phyloP scores from a whole-genome alignment of 2,797 vertebrate genomes.

The Danio albolineatus region DNA sequence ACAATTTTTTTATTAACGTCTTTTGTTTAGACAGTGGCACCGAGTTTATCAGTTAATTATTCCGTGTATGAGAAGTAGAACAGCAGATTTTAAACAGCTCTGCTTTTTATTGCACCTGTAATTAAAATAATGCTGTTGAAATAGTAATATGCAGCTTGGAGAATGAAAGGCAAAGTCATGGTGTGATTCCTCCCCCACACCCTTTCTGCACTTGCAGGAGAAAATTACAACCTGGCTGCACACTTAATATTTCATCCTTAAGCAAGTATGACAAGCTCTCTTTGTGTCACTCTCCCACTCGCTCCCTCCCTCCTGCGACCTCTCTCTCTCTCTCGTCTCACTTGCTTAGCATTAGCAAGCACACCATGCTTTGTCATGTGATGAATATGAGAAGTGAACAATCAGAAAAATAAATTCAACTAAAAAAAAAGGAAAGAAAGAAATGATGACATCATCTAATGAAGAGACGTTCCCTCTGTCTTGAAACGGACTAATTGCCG shows the following conservation, averaged over 20 bases:
- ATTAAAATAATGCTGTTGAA: slow-evolving; percentile 59
- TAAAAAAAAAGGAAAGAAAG: slow-evolving; percentile 57
- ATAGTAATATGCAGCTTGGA: slow-evolving; percentile 11
- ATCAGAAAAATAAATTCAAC: slow-evolving; percentile 73
- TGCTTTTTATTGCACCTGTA: slow-evolving; percentile 51
- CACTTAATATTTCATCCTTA: slow-evolving; percentile 85
- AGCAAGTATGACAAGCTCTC: slow-evolving; percentile 83
- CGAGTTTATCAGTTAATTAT: slow-evolving; percentile 74
- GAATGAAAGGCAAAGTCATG: slow-evolving; percentile 41
- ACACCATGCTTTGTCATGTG: slow-evolving; percentile 75
- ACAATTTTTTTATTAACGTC: not conserved
- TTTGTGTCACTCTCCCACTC: slow-evolving; percentile 70
- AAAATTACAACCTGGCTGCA: slow-evolving; percentile 86
- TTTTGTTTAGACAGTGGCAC: slow-evolving; percentile 2
- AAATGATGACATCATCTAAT: not conserved
- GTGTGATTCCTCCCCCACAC: slow-evolving; percentile 76
- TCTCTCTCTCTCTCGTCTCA: slow-evolving; percentile 60
- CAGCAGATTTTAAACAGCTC: slow-evolving; percentile 29
- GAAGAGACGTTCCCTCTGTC: not conserved
- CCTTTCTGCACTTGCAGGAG: slow-evolving; percentile 76
- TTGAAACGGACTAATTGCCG: slow-evolving; percentile 4
- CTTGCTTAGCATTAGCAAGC: slow-evolving; percentile 67
- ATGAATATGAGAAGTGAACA: slow-evolving; percentile 64
- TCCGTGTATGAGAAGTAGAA: slow-evolving; percentile 69
- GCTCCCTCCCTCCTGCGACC: slow-evolving; percentile 52